Conservation (phyloP, 2,888 invertebrate genomes). For the Leistus spinibarbis region DNA sequence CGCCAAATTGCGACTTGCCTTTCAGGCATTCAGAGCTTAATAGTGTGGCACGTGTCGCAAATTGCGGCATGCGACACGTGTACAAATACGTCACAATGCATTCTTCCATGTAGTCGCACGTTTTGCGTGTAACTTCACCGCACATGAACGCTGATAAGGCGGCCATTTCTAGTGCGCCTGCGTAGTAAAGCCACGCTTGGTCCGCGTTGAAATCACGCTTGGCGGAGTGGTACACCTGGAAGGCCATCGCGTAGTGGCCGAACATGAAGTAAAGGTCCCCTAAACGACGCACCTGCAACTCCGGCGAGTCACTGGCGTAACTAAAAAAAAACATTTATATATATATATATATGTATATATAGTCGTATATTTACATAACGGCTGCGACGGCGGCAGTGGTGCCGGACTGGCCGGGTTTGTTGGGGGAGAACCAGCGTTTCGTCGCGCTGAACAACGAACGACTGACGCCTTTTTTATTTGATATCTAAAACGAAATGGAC, state of each 20-base stretch:
- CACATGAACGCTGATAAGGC: constrained; percentile 90
- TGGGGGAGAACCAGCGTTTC: constrained; percentile 93
- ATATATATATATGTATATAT: constrained; percentile 1
- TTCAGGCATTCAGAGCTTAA: constrained; percentile 88
- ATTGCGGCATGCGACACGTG: constrained; percentile 89
- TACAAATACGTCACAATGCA: constrained; percentile 90
- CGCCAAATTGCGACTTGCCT: constrained; percentile 77
- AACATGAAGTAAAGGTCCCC: constrained; percentile 97
- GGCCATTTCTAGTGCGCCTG: constrained; percentile 97
- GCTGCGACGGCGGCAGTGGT: constrained; percentile 73
- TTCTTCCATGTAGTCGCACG: constrained; percentile 91
- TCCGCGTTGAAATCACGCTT: constrained; percentile 97
- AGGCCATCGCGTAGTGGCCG: constrained; percentile 90
- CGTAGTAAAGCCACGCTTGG: constrained; percentile 96
- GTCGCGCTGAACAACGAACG: constrained; percentile 92
- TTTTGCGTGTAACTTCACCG: constrained; percentile 77
- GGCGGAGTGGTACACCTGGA: constrained; percentile 93
- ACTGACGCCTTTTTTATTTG: constrained; percentile 90
- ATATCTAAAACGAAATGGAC: constrained; percentile 60
- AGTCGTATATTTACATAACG: constrained; percentile 72
- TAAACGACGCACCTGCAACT: constrained; percentile 88
- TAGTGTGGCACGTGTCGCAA: constrained; percentile 90
- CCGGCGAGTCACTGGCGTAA: constrained; percentile 83
- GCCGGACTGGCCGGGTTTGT: constrained; percentile 75
- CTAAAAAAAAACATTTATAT: constrained; percentile 55